phyloP scores from a whole-genome alignment of 1,140 invertebrate species.

The Anastrepha ludens region DNA sequence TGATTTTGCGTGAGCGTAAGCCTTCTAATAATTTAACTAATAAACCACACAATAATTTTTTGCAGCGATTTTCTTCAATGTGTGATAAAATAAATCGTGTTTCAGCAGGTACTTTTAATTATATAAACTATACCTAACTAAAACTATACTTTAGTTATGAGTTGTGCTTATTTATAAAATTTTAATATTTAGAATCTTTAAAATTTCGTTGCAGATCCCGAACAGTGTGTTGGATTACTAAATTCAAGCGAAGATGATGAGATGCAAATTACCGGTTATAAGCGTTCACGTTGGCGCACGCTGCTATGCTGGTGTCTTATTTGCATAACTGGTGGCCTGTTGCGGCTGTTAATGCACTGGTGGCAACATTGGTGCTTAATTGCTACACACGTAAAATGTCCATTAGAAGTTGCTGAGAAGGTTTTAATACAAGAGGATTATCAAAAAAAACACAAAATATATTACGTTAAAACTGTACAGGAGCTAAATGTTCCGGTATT shows the following conservation, averaged over 20 bases:
- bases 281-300: slow-evolving; percentile 75
- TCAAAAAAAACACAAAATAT: slow-evolving; percentile 81
- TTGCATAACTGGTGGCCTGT: slow-evolving; percentile 81
- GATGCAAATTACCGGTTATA: slow-evolving; percentile 82
- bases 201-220: slow-evolving; percentile 61
- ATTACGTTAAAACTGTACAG: slow-evolving; percentile 79
- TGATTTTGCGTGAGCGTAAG: no score
- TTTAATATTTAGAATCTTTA: slow-evolving; percentile 27
- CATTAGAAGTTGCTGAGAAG: slow-evolving; percentile 83
- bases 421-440: slow-evolving; percentile 86
- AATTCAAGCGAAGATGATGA: slow-evolving; percentile 82
- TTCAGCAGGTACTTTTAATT: background rate
- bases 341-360: slow-evolving; percentile 91
- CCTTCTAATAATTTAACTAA: no score
- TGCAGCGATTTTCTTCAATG: background rate
- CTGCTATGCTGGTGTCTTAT: slow-evolving; percentile 79
- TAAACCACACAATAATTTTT: background rate
- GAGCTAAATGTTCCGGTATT: slow-evolving; percentile 67
- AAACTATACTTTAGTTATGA: background rate
- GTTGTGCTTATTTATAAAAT: background rate
- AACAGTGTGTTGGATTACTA: slow-evolving; percentile 71
- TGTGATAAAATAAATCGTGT: background rate
- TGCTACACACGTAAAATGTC: slow-evolving; percentile 82
- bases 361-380: slow-evolving; percentile 86
- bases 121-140: background rate